A percentile compares a stretch with the other conserved stretches of the same genome.
These are phyloP conservation scores for Arenaria interpres DNA, from an alignment of 2,113 vertebrate species.

Conservation along the genomic window DNA sequence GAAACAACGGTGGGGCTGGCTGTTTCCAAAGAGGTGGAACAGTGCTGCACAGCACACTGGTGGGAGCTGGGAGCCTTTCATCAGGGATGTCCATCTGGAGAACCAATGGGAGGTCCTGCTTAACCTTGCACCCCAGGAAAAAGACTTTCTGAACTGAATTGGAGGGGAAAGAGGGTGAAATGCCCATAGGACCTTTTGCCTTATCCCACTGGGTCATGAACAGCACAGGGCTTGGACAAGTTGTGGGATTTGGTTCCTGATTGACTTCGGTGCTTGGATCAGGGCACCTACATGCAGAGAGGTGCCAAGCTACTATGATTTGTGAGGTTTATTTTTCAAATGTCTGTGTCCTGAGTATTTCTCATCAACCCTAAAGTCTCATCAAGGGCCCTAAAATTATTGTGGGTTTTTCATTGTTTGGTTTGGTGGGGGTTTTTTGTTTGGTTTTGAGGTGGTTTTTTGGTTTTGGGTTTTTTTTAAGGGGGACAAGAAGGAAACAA, in stretches of 20 bases:
- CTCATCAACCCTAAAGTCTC: not conserved
- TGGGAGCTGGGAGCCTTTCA: not conserved
- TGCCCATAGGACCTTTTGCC: not conserved
- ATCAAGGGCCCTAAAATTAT: not conserved
- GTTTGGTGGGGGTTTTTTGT: too few relatives aligned
- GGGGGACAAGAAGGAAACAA: not conserved
- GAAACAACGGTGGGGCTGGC: accelerated
- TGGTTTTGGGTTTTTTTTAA: too few relatives aligned
- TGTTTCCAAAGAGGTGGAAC: not conserved
- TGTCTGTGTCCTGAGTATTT: not conserved
- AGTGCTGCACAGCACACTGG: accelerated
- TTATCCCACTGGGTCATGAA: not conserved
- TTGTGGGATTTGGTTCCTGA: not conserved
- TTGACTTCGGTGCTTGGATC: not conserved
- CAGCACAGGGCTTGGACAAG: not conserved
- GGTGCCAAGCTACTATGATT: not conserved
- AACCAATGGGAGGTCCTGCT: not conserved
- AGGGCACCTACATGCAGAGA: not conserved
- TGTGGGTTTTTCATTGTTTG: not conserved
- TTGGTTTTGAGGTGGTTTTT: too few relatives aligned
- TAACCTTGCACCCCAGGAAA: not conserved
- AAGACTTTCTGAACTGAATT: not conserved
- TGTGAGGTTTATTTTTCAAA: not conserved
- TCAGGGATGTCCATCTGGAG: accelerated
- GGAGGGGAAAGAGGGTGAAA: not conserved